Evolutionary conservation across 2,888 invertebrate species (phyloP).

Genomic region (Ochlodes sylvanus): DNA sequence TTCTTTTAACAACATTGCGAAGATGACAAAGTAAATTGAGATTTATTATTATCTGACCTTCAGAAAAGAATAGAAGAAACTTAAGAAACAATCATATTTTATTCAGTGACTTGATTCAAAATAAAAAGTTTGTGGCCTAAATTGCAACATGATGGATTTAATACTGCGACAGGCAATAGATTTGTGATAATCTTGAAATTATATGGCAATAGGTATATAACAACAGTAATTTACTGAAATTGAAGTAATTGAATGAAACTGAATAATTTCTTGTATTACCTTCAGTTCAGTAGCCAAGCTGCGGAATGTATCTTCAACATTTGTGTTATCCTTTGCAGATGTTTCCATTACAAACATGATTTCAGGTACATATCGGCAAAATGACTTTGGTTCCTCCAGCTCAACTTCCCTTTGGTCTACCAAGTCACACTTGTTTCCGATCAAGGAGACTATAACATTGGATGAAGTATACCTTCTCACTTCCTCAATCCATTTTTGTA

Average conservation of each 20-base stretch:
- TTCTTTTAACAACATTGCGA: slow-evolving; percentile 39
- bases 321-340: slow-evolving; percentile 96
- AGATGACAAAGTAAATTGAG: slow-evolving; percentile 52
- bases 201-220: no score
- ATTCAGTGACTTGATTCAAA: no score
- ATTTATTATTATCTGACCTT: no score
- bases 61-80: no score
- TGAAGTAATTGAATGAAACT: no score
- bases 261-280: no score
- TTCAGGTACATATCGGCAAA: slow-evolving; percentile 94
- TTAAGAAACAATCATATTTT: no score
- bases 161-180: no score
- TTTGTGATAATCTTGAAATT: no score
- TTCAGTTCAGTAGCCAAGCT: slow-evolving; percentile 95
- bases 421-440: slow-evolving; percentile 97
- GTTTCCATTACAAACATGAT: slow-evolving; percentile 95
- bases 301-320: slow-evolving; percentile 95
- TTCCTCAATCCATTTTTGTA: slow-evolving; percentile 98
- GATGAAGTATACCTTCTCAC: slow-evolving; percentile 97
- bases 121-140: no score
- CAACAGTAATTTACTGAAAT: no score
- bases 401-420: slow-evolving; percentile 93
- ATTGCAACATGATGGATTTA: no score
- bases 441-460: slow-evolving; percentile 94
- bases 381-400: slow-evolving; percentile 93